Conservation (phyloP, 2,113 vertebrate species). For the Brachionichthys hirsutus region DNA sequence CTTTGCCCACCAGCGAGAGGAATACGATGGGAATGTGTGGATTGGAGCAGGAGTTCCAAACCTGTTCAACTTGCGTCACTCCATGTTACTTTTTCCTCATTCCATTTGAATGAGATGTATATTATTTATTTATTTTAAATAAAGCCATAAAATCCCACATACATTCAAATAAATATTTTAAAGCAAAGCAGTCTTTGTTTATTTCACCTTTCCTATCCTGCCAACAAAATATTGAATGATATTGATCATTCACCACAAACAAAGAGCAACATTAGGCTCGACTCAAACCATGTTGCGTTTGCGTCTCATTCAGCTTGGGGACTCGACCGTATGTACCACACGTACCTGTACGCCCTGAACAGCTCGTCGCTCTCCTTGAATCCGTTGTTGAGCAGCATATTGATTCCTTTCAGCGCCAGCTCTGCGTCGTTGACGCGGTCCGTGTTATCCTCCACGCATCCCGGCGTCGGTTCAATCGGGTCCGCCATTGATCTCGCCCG, state of each 20-base stretch:
- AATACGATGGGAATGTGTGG: background rate
- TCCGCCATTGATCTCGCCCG: constrained; percentile 69
- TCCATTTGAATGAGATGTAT: no score
- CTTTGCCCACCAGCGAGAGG: background rate
- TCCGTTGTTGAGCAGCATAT: constrained; percentile 95
- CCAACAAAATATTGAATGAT: no score
- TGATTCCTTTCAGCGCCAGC: constrained; percentile 90
- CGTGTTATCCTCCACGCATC: constrained; percentile 44
- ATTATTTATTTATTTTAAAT: no score
- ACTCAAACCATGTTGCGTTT: background rate
- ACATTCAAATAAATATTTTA: background rate
- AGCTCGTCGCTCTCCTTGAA: constrained; percentile 93
- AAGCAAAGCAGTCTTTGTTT: no score
- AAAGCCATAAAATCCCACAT: no score
- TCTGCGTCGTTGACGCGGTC: constrained; percentile 85
- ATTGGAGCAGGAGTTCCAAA: background rate
- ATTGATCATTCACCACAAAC: background rate
- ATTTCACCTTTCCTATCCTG: background rate
- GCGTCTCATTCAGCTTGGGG: constrained; percentile 11
- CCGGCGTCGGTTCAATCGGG: constrained; percentile 57
- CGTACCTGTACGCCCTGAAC: constrained; percentile 89
- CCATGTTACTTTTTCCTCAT: background rate
- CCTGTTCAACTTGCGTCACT: background rate
- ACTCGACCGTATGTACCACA: constrained; percentile 22
- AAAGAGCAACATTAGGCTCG: no score